Percentiles rank a stretch among this genome's conserved stretches.
Conservation (phyloP, 2,888 invertebrate species). For the Lagria hirta region DNA sequence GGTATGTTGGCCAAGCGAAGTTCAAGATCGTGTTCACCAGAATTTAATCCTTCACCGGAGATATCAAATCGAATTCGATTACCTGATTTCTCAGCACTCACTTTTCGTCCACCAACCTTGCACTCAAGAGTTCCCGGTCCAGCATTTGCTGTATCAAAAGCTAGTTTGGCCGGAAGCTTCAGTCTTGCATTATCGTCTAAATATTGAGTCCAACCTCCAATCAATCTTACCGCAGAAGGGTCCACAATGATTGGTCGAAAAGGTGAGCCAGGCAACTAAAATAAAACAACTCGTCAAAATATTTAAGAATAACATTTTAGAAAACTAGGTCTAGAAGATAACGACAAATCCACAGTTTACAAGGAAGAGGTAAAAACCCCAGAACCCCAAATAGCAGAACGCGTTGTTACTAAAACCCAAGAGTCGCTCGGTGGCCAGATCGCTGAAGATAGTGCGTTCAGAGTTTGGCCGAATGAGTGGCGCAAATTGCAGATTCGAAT, state of each 20-base stretch:
- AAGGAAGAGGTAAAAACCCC: too few relatives aligned
- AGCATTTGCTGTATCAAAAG: slow-evolving; percentile 85
- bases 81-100: slow-evolving; percentile 52
- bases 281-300: slow-evolving; percentile 15
- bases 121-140: slow-evolving; percentile 82
- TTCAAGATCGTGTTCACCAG: slow-evolving; percentile 75
- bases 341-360: too few relatives aligned
- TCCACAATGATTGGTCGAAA: slow-evolving; percentile 70
- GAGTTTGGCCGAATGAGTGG: too few relatives aligned
- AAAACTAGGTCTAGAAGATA: too few relatives aligned
- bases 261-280: slow-evolving; percentile 60
- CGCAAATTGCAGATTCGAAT: too few relatives aligned
- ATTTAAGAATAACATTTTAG: too few relatives aligned
- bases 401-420: too few relatives aligned
- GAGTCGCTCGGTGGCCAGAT: too few relatives aligned
- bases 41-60: slow-evolving; percentile 60
- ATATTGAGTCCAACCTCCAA: slow-evolving; percentile 86
- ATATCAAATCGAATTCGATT: slow-evolving; percentile 55
- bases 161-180: slow-evolving; percentile 74
- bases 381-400: too few relatives aligned
- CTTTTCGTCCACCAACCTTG: slow-evolving; percentile 66
- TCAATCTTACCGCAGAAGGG: slow-evolving; percentile 68
- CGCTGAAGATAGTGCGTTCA: too few relatives aligned
- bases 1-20: slow-evolving; percentile 75
- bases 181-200: slow-evolving; percentile 74